A percentile compares a stretch with the other conserved stretches of the same genome.
phyloP scores from a whole-genome alignment of 1,140 invertebrate species.

The roundworm (Caenorhabditis elegans) region WBcel235 BX284603.4:8998001-8998500 shows the following conservation, averaged over 20 bases:
- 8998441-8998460: background rate
- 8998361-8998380: background rate
- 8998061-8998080: too few relatives aligned
- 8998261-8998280: background rate
- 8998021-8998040: too few relatives aligned
- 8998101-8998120: too few relatives aligned
- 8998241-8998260: conserved; percentile 1
- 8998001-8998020: too few relatives aligned
- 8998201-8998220: conserved; percentile 65
- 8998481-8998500: conserved; percentile 3
- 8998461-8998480: background rate
- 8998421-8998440: background rate
- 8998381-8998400: background rate
- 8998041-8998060: too few relatives aligned
- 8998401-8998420: background rate
- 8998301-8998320: background rate
- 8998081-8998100: too few relatives aligned
- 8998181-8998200: conserved; percentile 66
- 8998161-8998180: conserved; percentile 68
- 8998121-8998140: background rate
- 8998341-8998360: too few relatives aligned
- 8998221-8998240: background rate
- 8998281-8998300: background rate
- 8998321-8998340: background rate
- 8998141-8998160: conserved; percentile 56